Base-by-base conservation (phyloP, 2,888 invertebrate genomes). In the Macrosiphum euphorbiae region DNA sequence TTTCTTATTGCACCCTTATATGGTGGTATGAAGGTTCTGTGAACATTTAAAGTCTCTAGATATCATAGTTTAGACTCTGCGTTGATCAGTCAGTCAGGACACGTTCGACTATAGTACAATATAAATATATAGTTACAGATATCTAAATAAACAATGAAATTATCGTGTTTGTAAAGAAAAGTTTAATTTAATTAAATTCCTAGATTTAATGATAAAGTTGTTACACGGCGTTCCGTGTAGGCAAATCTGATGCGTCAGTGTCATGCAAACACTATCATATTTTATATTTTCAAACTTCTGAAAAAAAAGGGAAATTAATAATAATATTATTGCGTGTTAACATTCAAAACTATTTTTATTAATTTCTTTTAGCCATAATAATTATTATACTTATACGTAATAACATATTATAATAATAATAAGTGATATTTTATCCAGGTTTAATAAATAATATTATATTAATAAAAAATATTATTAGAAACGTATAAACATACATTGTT, bases 111-210 rank as follows among this genome's bases (percentile, higher is more conserved):
- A 55, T 55, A 44, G 44, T 44, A 44, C 44, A 44, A 44, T 44
- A 20, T 20, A 55, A 1, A 55, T 20, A 0, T 55, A 52, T 52
- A 2, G n/a, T 3, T 55, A 26, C 16, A 44, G 47, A 47, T 47
- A 44, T 28, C 4, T 91, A 52, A 91, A 41, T 85, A 78, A 44
- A 86, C 11, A 44, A 67, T 55, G 95, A 20, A 24, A 58, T 10
- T 41, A 28, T 91, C 24, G 24, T 47, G 35, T 47, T 89, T 13
- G 11, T 5, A 47, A 67, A 44, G 5, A 44, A 28, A 44, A 44
- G 28, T 58, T 58, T 26, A 58, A 58, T 58, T 26, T 26, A 55
- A 58, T 58, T 58, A 26, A 58, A 58, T 58, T 58, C 26, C 7
- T 44, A 44, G 3, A 44, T 28, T 86, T 47, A 11, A 86, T 28